Evolutionary conservation across 2,888 invertebrate species (phyloP).

Genomic region (Pseudeuparius sepicola): DNA sequence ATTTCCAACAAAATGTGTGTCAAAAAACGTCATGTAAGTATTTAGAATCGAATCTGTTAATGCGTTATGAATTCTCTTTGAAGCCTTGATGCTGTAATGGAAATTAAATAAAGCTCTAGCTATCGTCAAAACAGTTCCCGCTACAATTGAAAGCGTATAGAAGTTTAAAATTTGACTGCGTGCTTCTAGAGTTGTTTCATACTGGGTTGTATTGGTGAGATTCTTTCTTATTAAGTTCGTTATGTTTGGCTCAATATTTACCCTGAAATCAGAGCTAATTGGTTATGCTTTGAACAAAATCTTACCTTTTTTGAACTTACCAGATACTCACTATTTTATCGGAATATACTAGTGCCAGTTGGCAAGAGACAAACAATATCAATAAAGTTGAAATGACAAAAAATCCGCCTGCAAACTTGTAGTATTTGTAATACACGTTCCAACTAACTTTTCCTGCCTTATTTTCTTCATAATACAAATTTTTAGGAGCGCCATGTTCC

Average conservation of each 20-base stretch:
- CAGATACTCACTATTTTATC: slow-evolving; percentile 29
- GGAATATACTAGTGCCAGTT: slow-evolving; percentile 24
- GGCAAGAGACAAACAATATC: slow-evolving; percentile 25
- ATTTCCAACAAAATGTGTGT: slow-evolving; percentile 34
- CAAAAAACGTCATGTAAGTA: slow-evolving; percentile 40
- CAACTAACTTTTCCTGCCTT: slow-evolving; percentile 28
- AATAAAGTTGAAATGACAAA: slow-evolving; percentile 25
- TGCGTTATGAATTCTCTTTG: slow-evolving; percentile 50
- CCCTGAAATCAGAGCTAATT: slow-evolving; percentile 21
- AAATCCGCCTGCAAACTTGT: slow-evolving; percentile 30
- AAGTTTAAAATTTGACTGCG: slow-evolving; percentile 18
- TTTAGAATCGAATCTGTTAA: slow-evolving; percentile 41
- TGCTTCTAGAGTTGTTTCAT: slow-evolving; percentile 11
- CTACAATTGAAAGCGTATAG: slow-evolving; percentile 19
- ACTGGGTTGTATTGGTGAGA: slow-evolving; percentile 20
- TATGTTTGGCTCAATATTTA: slow-evolving; percentile 22
- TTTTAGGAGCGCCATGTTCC: slow-evolving; percentile 10
- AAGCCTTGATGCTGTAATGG: slow-evolving; percentile 25
- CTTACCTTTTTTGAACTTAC: slow-evolving; percentile 22
- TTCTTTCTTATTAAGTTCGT: slow-evolving; percentile 16
- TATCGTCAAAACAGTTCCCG: slow-evolving; percentile 18
- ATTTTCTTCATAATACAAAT: slow-evolving; percentile 29
- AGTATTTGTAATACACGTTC: slow-evolving; percentile 30
- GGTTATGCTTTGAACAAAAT: slow-evolving; percentile 3
- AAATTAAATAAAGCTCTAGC: slow-evolving; percentile 22